Percentiles rank a stretch among this genome's conserved stretches.
These are phyloP conservation scores for Anoplopoma fimbria DNA, from an alignment of 2,113 vertebrate genomes.

Conservation along the genomic window DNA sequence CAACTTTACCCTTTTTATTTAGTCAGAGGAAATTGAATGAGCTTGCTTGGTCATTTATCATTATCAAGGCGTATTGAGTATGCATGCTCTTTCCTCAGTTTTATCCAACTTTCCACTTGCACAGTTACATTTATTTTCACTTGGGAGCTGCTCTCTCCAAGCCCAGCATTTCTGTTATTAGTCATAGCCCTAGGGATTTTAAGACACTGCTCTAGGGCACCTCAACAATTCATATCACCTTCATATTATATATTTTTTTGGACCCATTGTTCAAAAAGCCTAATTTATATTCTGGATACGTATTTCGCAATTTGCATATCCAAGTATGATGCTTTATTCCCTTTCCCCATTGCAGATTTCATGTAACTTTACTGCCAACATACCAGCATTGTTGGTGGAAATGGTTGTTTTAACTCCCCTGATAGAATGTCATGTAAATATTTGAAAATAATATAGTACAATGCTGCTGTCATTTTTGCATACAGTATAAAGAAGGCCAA, in stretches of 20 bases:
- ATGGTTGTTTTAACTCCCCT: background rate
- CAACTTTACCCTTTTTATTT: conserved; percentile 11
- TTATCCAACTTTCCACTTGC: background rate
- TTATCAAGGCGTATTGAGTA: conserved; percentile 7
- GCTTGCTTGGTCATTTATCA: conserved; percentile 18
- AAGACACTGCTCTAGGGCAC: background rate
- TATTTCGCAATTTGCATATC: background rate
- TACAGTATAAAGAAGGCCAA: background rate
- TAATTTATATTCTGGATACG: background rate
- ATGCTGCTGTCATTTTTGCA: background rate
- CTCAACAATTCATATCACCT: background rate
- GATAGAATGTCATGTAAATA: background rate
- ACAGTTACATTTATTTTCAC: background rate
- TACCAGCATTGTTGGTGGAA: background rate
- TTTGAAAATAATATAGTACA: conserved; percentile 2
- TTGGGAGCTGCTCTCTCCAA: background rate
- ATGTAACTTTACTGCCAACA: background rate
- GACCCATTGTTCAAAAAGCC: background rate
- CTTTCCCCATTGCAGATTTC: background rate
- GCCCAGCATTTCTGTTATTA: conserved; percentile 1
- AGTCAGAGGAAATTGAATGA: background rate
- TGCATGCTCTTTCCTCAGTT: conserved; percentile 18
- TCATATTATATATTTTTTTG: background rate
- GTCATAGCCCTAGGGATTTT: background rate
- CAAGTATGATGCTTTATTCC: background rate